phyloP scores from a whole-genome alignment of 2,888 invertebrate genomes.

The Nipponacmea schrenckii region DNA sequence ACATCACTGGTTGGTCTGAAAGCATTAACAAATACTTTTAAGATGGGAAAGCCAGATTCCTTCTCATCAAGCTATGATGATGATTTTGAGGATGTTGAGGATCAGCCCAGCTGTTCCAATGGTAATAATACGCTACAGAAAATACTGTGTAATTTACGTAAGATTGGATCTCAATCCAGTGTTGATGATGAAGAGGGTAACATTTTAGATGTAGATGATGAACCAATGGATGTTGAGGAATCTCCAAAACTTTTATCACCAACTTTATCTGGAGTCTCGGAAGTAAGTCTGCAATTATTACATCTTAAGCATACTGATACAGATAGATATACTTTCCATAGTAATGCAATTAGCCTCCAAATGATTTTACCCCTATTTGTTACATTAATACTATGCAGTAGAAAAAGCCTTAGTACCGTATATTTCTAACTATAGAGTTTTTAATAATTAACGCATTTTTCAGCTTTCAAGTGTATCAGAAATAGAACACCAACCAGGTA shows the following conservation, averaged over 20 bases:
- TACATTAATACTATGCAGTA: too few species aligned
- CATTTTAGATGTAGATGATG: conserved; percentile 1
- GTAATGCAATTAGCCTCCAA: too few species aligned
- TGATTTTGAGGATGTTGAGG: not conserved
- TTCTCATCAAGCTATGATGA: not conserved
- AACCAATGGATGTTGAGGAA: conserved; percentile 10
- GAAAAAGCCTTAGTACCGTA: too few species aligned
- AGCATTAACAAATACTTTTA: too few species aligned
- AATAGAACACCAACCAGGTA: not conserved
- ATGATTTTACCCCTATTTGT: too few species aligned
- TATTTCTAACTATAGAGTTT: too few species aligned
- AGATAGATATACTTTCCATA: too few species aligned
- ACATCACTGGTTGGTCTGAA: too few species aligned
- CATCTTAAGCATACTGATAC: not conserved
- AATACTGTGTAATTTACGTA: conserved; percentile 28
- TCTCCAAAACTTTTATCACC: conserved; percentile 43
- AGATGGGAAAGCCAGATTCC: not conserved
- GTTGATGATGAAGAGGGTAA: not conserved
- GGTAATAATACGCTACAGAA: conserved; percentile 31
- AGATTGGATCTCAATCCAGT: conserved; percentile 20
- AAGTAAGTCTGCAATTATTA: conserved; percentile 28
- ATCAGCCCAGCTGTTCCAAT: conserved; percentile 3
- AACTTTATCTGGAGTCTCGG: conserved; percentile 43
- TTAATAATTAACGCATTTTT: too few species aligned
- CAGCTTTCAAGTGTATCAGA: conserved; percentile 11